Base-by-base conservation (phyloP, 2,797 vertebrate species). In the Echiichthys vipera region DNA sequence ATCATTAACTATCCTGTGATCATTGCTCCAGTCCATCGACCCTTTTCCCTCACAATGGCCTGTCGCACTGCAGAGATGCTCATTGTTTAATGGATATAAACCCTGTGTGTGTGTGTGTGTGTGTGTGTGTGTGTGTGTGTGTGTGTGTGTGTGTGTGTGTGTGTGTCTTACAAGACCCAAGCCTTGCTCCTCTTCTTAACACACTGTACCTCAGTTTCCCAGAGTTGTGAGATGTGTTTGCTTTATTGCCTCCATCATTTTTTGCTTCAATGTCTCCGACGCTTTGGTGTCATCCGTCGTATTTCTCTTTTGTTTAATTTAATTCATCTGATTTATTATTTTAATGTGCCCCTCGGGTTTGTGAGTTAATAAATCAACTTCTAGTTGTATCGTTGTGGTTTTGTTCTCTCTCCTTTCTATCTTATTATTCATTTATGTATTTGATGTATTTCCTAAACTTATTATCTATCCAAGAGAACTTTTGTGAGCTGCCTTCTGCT, bases 21-120 rank as follows among this genome's bases (percentile, higher is more conserved):
- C 29, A 65, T 42, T 30, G 17, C 30, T 45, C 15, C 17, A 37
- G 29, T 51, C n/a, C 32, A 27, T 14, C 27, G 30, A 64, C 57
- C 66, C 47, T n/a, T 4, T 47, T 34, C 17, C 32, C 37, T 67
- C 65, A 74, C 51, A 42, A 80, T 47, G 74, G 42, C 57, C 57
- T 34, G 55, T 70, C 5, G 7, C 43, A 69, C 54, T 37, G 36
- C 61, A 51, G 37, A 68, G 22, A 68, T 55, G 36, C 54, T 71
- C 47, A 46, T 75, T 84, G 64, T 73, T 75, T 67, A 61, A 58
- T 46, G 25, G 3, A 37, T 51, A 22, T 47, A 11, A 32, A 12
- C 18, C 7, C 7, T 37, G 11, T 45, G 42, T 13, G 73, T 36
- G 49, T 30, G 5, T 42, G 8, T 25, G n/a, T n/a, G n/a, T n/a